Conservation (phyloP, 2,113 vertebrate genomes). For the Castor canadensis region DNA sequence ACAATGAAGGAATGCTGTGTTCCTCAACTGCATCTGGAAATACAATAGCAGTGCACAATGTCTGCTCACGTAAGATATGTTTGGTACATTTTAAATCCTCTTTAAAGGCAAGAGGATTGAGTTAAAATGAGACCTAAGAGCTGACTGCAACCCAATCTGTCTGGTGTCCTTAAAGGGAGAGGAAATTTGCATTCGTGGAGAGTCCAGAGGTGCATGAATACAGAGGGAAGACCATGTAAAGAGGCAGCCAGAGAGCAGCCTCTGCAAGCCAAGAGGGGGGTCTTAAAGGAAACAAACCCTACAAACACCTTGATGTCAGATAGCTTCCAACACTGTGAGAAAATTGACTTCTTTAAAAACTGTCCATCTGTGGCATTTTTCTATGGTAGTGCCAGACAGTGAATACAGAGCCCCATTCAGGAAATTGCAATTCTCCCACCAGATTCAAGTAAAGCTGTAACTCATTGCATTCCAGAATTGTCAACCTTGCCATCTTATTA, state of each 20-base stretch:
- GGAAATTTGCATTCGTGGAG: background rate
- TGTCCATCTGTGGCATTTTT: background rate
- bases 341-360: background rate
- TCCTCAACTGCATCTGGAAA: background rate
- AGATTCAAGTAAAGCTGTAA: background rate
- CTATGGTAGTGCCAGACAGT: background rate
- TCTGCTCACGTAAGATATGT: no score
- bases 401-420: background rate
- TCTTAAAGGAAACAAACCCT: background rate
- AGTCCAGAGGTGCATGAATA: background rate
- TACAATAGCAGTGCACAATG: background rate
- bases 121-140: background rate
- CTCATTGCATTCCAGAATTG: background rate
- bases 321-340: background rate
- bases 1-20: background rate
- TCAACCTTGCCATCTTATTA: background rate
- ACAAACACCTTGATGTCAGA: background rate
- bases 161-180: background rate
- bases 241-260: background rate
- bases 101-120: background rate
- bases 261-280: background rate
- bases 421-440: background rate
- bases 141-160: background rate
- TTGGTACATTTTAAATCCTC: no score
- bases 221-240: background rate